A percentile compares a stretch with the other conserved stretches of the same genome.
Evolutionary conservation across 2,888 invertebrate genomes (phyloP).

Genomic region (Harpalus rufipes): DNA sequence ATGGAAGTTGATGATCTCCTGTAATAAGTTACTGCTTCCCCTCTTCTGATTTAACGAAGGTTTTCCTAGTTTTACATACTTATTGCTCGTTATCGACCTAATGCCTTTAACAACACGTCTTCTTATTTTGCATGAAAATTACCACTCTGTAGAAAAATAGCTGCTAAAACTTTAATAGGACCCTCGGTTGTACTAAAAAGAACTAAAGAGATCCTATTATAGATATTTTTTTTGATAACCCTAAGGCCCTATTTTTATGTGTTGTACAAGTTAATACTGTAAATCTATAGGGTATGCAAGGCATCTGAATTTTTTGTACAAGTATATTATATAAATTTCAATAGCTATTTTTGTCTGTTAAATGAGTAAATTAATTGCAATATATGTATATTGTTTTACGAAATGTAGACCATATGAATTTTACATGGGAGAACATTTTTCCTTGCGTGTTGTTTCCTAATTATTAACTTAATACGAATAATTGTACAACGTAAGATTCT

Average conservation of each 20-base stretch:
- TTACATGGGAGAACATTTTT: no score
- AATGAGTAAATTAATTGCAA: no score
- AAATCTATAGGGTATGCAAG: no score
- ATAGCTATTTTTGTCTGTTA: no score
- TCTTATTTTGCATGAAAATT: not conserved
- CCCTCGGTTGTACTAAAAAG: not conserved
- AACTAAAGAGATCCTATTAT: not conserved
- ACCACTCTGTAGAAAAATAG: not conserved
- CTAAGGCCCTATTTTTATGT: not conserved
- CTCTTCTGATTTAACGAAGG: conserved; percentile 26
- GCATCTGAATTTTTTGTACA: no score
- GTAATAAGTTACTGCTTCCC: conserved; percentile 41
- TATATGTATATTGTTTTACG: no score
- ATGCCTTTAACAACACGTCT: not conserved
- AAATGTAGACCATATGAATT: no score
- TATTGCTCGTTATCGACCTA: conserved; percentile 18
- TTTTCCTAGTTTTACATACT: conserved; percentile 43
- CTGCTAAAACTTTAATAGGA: not conserved
- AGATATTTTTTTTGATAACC: not conserved
- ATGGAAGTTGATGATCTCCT: conserved; percentile 50
- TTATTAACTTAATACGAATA: no score
- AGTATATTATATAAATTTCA: no score
- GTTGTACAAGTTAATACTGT: no score
- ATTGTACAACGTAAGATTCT: no score
- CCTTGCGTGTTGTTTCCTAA: no score